Percentiles rank a stretch among this genome's conserved stretches.
phyloP scores from a whole-genome alignment of 1,140 invertebrate genomes.

The Pentalonia nigronervosa region DNA sequence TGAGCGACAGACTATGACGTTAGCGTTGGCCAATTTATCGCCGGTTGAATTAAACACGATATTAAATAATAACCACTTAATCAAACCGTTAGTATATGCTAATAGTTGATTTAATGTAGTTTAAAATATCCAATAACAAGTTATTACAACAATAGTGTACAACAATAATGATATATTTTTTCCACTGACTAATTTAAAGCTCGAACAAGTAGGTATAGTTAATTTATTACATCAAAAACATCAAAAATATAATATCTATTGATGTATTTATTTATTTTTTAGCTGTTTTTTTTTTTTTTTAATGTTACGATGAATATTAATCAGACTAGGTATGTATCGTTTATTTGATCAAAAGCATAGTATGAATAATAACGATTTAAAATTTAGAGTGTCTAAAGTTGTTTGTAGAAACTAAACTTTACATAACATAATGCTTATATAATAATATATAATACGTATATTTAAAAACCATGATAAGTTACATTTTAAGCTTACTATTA shows the following conservation, averaged over 20 bases:
- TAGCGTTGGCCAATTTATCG: background rate
- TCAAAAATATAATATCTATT: background rate
- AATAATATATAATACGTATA: background rate
- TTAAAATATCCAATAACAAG: background rate
- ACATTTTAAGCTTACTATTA: background rate
- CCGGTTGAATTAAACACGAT: background rate
- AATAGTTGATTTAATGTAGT: background rate
- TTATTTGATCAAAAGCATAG: background rate
- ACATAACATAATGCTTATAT: background rate
- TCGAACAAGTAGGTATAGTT: too few species aligned
- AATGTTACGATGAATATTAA: background rate
- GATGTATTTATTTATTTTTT: background rate
- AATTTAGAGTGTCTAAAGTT: background rate
- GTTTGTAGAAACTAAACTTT: background rate
- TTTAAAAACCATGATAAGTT: background rate
- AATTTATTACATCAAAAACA: background rate
- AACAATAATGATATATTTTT: too few species aligned
- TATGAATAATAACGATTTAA: background rate
- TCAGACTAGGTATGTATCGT: background rate
- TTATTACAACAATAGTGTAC: too few species aligned
- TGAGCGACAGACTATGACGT: background rate
- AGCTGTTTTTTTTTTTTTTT: background rate
- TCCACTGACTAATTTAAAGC: too few species aligned
- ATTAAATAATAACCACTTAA: background rate
- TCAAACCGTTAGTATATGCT: background rate